phyloP scores from a whole-genome alignment of 2,888 invertebrate genomes.

The Serrognathus titanus region DNA sequence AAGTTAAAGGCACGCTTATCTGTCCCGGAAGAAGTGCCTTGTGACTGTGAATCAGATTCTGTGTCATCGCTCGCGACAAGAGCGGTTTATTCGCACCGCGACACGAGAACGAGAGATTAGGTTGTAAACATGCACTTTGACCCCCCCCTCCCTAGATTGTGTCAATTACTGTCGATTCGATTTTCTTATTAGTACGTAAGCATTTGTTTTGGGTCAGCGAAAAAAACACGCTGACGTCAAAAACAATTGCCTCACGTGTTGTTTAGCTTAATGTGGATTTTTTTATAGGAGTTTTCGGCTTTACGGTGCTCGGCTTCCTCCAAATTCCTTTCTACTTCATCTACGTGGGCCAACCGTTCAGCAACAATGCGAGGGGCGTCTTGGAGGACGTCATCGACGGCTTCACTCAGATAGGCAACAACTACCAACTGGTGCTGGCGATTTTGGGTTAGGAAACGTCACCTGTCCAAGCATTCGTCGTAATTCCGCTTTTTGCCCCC shows the following conservation, averaged over 20 bases:
- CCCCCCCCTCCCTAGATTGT: too few relatives aligned
- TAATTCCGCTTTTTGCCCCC: background rate
- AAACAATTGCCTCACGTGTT: background rate
- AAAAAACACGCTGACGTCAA: too few relatives aligned
- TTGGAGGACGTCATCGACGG: conserved; percentile 86
- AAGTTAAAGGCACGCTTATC: too few relatives aligned
- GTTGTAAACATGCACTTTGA: too few relatives aligned
- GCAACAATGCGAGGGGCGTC: conserved; percentile 67
- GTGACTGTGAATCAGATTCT: too few relatives aligned
- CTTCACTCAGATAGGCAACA: conserved; percentile 74
- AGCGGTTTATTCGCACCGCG: too few relatives aligned
- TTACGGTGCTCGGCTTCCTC: conserved; percentile 58
- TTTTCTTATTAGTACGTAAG: too few relatives aligned
- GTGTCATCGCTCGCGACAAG: too few relatives aligned
- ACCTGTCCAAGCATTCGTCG: conserved; percentile 48
- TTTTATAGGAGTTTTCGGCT: conserved; percentile 64
- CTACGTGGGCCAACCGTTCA: conserved; percentile 71
- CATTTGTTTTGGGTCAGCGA: too few relatives aligned
- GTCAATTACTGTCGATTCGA: too few relatives aligned
- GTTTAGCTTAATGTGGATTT: background rate
- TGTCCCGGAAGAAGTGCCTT: too few relatives aligned
- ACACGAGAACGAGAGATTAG: too few relatives aligned
- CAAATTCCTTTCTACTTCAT: conserved; percentile 80
- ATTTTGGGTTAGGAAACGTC: conserved; percentile 55
- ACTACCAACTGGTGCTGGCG: conserved; percentile 59